Evolutionary conservation across 2,113 vertebrate genomes (phyloP), one percentile per base, ranked within the genome.

Genomic region (Mesitornis unicolor): DNA sequence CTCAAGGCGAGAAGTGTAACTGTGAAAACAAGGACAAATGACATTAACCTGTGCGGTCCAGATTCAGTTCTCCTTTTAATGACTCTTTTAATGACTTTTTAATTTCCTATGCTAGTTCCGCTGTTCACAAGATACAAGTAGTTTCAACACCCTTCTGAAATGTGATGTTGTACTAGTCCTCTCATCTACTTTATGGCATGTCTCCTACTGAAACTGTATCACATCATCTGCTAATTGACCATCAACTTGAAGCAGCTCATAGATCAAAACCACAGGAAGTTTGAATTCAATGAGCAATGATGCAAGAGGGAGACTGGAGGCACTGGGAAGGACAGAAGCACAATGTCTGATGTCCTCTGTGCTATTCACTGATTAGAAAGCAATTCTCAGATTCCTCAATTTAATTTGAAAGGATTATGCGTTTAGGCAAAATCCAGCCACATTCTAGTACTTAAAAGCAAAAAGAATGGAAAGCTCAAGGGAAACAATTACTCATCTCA

Each of bases 1-100:
- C 98, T 98, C 94, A 99, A 95, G 51, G 98, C 97, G 87, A 99
- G 75, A 64, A 99, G 97, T 5, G 98, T 96, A 78, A 98, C 99
- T 99, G 95, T 63, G 51, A 97, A 94, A 61, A 96, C 42, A 94
- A 93, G 38, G 65, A 91, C 35, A 77, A 90, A 65, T 45, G 19
- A 79, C 22, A 84, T 87, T 25, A 81, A 69, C 42, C 59, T 59
- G 33, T 48, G 45, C 42, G 80, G 40, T 83, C 6, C 60, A 74
- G 22, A 70, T 6, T 54, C 59, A 79, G 6, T 54, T 76, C 19
- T 86, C 9, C 17, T 85, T 84, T 57, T 68, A 3, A 16, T 20
- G 4, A 79, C 35, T 84, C n/a, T 36, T 67, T 36, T 28, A 43
- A 25, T 59, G 71, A 15, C 13, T 48, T 36, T 35, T 16, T 16